Evolutionary conservation across 2,797 vertebrate genomes (phyloP).

Genomic region (Gymnodraco acuticeps): DNA sequence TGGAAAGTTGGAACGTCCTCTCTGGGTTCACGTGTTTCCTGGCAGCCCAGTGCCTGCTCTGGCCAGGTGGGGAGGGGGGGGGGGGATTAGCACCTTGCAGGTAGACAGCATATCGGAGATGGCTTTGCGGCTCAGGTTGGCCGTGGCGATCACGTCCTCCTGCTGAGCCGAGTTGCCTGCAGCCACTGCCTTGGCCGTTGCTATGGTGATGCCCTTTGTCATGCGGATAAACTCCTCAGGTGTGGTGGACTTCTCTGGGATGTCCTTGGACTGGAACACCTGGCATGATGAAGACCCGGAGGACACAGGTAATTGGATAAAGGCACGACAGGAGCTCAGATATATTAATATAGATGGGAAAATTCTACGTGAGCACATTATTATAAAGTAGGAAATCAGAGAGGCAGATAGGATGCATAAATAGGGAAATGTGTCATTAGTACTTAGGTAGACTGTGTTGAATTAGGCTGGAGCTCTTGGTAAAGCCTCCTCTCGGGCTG

Average conservation of each 20-base stretch:
- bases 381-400: conserved; percentile 7
- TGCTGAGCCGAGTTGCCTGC: conserved; percentile 97
- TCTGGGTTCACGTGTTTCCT: conserved; percentile 56
- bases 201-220: conserved; percentile 98
- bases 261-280: conserved; percentile 95
- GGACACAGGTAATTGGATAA: conserved; percentile 29
- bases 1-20: conserved; percentile 61
- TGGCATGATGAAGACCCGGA: conserved; percentile 65
- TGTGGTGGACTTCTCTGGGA: conserved; percentile 92
- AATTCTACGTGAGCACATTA: no score
- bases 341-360: conserved; percentile 1
- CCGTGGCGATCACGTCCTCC: conserved; percentile 96
- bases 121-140: conserved; percentile 98
- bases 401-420: neutral
- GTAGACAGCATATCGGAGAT: conserved; percentile 95
- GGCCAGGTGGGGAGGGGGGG: conserved; percentile 15
- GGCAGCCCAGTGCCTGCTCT: conserved; percentile 55
- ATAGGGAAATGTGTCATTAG: conserved; percentile 31
- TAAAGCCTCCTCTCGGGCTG: conserved; percentile 44
- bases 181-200: conserved; percentile 97
- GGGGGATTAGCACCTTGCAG: conserved; percentile 92
- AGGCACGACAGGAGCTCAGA: neutral
- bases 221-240: conserved; percentile 98
- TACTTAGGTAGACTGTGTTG: conserved; percentile 26
- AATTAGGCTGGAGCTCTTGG: conserved; percentile 31